A percentile compares a stretch with the other conserved stretches of the same genome.
These are phyloP conservation scores for Nephrotoma appendiculata DNA, from an alignment of 2,888 invertebrate species.

Conservation along the genomic window DNA sequence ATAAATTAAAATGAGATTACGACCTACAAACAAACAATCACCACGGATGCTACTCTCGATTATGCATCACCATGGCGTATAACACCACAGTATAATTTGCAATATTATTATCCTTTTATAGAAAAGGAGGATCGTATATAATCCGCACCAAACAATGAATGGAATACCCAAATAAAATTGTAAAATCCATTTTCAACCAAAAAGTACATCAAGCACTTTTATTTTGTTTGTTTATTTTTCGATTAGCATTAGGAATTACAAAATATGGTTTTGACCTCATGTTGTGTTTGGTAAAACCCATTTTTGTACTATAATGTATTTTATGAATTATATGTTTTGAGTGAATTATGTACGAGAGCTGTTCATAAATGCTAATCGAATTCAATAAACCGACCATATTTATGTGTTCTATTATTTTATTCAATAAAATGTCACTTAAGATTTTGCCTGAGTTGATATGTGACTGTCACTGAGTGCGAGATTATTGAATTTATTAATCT, in stretches of 20 bases:
- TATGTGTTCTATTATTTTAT: background rate
- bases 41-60: background rate
- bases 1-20: background rate
- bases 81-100: background rate
- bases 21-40: background rate
- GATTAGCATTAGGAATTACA: background rate
- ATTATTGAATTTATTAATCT: background rate
- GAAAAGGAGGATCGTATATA: background rate
- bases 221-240: background rate
- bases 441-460: background rate
- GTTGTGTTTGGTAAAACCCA: background rate
- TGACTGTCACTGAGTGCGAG: background rate
- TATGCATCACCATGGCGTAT: background rate
- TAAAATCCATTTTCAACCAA: background rate
- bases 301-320: background rate
- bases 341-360: background rate
- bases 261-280: background rate
- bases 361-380: background rate
- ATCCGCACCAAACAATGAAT: background rate
- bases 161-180: background rate
- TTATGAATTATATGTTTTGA: background rate
- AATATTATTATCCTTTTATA: background rate
- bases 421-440: background rate
- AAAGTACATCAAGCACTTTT: background rate
- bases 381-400: background rate